Conservation (phyloP, 2,113 vertebrate genomes). For the Ictidomys tridecemlineatus region DNA sequence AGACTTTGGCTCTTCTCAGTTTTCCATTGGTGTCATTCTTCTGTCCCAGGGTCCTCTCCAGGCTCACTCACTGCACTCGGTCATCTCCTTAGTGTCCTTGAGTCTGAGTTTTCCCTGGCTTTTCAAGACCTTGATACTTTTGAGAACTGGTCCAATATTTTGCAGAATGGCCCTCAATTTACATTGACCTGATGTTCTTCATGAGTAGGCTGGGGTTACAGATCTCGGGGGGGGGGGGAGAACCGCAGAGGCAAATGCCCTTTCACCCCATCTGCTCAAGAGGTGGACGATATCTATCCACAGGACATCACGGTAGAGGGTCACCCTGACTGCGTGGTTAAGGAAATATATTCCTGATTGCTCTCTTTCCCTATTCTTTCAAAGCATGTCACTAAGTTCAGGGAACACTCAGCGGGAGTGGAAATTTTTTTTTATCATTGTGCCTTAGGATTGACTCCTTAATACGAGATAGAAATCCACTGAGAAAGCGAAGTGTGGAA, state of each 20-base stretch:
- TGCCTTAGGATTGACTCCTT: neutral
- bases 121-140: neutral
- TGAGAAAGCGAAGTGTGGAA: neutral
- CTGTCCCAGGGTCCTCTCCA: neutral
- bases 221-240: neutral
- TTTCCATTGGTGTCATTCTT: conserved; percentile 1
- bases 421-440: conserved; percentile 5
- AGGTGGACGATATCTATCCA: neutral
- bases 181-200: neutral
- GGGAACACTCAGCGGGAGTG: neutral
- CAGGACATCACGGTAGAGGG: neutral
- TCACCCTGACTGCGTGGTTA: neutral
- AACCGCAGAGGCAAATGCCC: neutral
- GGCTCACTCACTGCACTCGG: neutral
- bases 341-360: neutral
- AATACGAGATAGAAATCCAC: neutral
- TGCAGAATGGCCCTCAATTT: neutral
- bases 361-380: neutral
- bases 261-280: too few species aligned
- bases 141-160: neutral
- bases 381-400: neutral
- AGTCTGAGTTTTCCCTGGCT: neutral
- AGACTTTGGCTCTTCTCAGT: neutral
- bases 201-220: too few species aligned
- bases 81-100: neutral